Percentiles rank a stretch among this genome's conserved stretches.
phyloP scores from a whole-genome alignment of 2,888 invertebrate species.

The Lasioglossum zephyrum region DNA sequence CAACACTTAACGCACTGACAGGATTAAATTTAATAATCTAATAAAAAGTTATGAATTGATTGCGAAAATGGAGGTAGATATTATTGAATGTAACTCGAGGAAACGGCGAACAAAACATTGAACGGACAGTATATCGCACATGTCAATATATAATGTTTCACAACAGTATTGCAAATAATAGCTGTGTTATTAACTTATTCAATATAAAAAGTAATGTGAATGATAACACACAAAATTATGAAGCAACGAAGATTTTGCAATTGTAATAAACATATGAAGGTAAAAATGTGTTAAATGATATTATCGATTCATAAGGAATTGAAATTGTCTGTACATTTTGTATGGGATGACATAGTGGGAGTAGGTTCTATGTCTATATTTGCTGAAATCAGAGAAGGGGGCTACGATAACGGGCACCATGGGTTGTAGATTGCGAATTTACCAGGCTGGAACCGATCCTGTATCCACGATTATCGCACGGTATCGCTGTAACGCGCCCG shows the following conservation, averaged over 20 bases:
- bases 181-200: not conserved
- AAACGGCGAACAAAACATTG: not conserved
- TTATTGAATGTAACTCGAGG: not conserved
- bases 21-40: not conserved
- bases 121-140: not conserved
- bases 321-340: not conserved
- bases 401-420: slow-evolving; percentile 32
- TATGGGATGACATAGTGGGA: not conserved
- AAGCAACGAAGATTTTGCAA: too few species aligned
- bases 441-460: slow-evolving; percentile 63
- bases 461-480: slow-evolving; percentile 27
- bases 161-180: not conserved
- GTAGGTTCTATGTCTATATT: not conserved
- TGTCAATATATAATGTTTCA: not conserved
- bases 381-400: slow-evolving; percentile 12
- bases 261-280: too few species aligned
- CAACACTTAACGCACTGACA: not conserved
- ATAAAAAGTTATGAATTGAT: not conserved
- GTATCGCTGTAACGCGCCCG: slow-evolving; percentile 63
- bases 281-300: too few species aligned
- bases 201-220: not conserved
- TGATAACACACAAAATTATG: not conserved
- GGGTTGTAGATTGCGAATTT: slow-evolving; percentile 54
- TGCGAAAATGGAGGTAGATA: not conserved
- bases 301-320: not conserved